Percentiles rank a stretch among this genome's conserved stretches.
Evolutionary conservation across 1,140 invertebrate genomes (phyloP).

Genomic region (Paramacrobiotus metropolitanus): DNA sequence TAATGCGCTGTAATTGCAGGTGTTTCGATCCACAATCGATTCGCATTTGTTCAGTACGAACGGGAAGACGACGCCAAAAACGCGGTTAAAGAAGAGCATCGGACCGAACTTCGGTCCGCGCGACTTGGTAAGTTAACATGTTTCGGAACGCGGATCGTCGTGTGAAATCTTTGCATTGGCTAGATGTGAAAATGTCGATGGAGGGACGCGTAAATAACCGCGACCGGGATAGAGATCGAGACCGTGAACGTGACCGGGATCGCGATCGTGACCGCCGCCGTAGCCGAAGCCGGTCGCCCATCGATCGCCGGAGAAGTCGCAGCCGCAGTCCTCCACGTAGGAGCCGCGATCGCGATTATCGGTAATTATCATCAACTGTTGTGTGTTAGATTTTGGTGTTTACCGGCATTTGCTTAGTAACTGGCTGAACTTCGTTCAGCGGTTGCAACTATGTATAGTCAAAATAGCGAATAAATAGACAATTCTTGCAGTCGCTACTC

Average conservation of each 20-base stretch:
- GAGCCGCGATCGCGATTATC: neutral
- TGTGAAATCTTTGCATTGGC: conserved; percentile 9
- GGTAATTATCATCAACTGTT: too few species aligned
- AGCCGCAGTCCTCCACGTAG: neutral
- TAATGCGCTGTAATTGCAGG: too few species aligned
- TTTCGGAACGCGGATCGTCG: neutral
- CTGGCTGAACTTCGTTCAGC: too few species aligned
- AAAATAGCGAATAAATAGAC: too few species aligned
- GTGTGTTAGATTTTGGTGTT: too few species aligned
- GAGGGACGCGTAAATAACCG: conserved; percentile 14
- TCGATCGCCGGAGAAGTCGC: neutral
- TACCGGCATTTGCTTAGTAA: too few species aligned
- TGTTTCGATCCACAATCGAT: conserved; percentile 43
- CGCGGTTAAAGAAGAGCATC: conserved; percentile 42
- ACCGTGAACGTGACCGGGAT: neutral
- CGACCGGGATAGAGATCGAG: conserved; percentile 12
- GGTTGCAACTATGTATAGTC: too few species aligned
- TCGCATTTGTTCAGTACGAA: conserved; percentile 63
- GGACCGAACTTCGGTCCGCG: conserved; percentile 40
- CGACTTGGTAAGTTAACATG: conserved; percentile 31
- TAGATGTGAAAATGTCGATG: neutral
- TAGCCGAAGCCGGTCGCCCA: neutral
- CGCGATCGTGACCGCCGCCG: neutral
- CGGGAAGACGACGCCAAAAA: conserved; percentile 41
- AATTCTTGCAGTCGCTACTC: too few species aligned